Base-by-base conservation (phyloP, 1,140 invertebrate species). In the Samia ricini region DNA sequence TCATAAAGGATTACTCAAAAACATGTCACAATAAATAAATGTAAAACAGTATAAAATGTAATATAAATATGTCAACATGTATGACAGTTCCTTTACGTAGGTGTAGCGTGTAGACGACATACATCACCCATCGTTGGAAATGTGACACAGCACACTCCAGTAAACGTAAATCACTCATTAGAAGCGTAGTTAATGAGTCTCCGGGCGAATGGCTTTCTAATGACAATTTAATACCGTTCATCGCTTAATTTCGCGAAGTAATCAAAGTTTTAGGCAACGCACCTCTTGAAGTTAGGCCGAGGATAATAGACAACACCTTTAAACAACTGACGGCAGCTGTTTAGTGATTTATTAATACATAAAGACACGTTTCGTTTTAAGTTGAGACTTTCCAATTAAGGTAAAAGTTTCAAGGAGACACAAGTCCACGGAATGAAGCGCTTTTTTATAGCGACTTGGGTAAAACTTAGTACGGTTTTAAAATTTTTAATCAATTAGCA, bases 151-250 rank as follows among this genome's bases (percentile, higher is more conserved):
- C 69, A 70, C 65, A 78, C 68, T 76, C 66, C 65, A 75, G 72
- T 78, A 70, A 72, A 71, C 70, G 67, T 77, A 77, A 80, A 83
- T 83, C 81, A 83, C 69, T 81, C 69, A 80, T 80, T 79, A 78
- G 60, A 72, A 68, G 69, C 67, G 64, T 66, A 72, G 65, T 68
- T 78, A 77, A 82, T 77, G 71, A 74, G 69, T 66, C 61, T 70
- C 71, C 71, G 60, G 74, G 71, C 66, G 62, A 64, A 66, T 74
- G 70, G 64, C 63, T 75, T 73, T 74, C 73, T 81, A 82, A 82
- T 79, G 77, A 79, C 72, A 84, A 81, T 81, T 78, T 81, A 77
- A 79, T 81, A 72, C 71, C 75, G 72, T 68, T 75, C 68, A 72
- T 65, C 69, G 70, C 72, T 76, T 73, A 73, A 83, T 75, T 74